Conservation (phyloP, 2,888 invertebrate genomes). For the Oxystoma pomonae region DNA sequence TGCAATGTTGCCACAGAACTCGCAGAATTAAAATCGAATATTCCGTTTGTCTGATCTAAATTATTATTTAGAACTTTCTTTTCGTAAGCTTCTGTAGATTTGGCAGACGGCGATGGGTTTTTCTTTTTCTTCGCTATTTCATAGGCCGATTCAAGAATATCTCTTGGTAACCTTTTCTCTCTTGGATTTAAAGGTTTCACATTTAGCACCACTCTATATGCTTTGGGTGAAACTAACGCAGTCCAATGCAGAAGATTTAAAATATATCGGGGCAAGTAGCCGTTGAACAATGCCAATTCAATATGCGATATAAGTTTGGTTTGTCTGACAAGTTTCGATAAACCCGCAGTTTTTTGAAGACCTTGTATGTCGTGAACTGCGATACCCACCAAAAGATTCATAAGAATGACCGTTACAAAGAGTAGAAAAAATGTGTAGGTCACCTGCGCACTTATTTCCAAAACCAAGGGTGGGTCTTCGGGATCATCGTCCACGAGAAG, state of each 20-base stretch:
- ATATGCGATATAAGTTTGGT: slow-evolving; percentile 85
- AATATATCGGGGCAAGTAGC: slow-evolving; percentile 71
- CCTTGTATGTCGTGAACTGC: slow-evolving; percentile 87
- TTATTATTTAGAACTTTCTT: slow-evolving; percentile 64
- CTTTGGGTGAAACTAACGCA: slow-evolving; percentile 75
- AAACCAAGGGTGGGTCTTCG: slow-evolving; percentile 68
- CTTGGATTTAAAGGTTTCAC: slow-evolving; percentile 81
- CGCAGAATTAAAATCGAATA: slow-evolving; percentile 43
- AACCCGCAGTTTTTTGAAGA: slow-evolving; percentile 77
- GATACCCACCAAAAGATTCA: slow-evolving; percentile 83
- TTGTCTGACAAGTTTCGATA: slow-evolving; percentile 78
- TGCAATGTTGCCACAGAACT: slow-evolving; percentile 55
- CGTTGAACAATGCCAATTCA: slow-evolving; percentile 76
- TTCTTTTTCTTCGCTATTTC: slow-evolving; percentile 76
- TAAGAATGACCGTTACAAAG: slow-evolving; percentile 80
- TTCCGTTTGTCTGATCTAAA: slow-evolving; percentile 42
- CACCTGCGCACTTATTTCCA: slow-evolving; percentile 78
- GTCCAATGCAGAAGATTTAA: slow-evolving; percentile 72
- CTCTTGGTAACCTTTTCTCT: slow-evolving; percentile 73
- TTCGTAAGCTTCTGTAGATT: slow-evolving; percentile 60
- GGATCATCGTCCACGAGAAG: slow-evolving; percentile 71
- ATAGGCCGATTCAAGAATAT: slow-evolving; percentile 75
- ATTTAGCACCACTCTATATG: slow-evolving; percentile 75
- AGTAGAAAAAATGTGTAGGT: slow-evolving; percentile 76
- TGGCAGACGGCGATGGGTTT: slow-evolving; percentile 64